Evolutionary conservation across 1,140 invertebrate genomes (phyloP).

Genomic region (Grapholita molesta): DNA sequence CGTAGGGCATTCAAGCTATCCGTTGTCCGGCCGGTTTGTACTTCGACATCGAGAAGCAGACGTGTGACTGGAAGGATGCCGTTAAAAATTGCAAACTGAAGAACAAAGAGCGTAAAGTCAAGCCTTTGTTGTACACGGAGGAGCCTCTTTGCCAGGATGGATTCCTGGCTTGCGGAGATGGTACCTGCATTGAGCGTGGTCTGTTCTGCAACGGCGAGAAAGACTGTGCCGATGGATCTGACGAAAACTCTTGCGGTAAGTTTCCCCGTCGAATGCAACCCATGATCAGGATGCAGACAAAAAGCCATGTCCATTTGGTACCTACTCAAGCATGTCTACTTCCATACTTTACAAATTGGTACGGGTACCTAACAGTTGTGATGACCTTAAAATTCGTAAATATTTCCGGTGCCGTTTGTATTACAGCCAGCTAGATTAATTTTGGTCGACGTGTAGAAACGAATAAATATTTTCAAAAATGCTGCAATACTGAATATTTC

Average conservation of each 20-base stretch:
- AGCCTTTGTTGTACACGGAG: constrained; percentile 93
- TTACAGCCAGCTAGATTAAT: neutral
- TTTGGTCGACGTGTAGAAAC: neutral
- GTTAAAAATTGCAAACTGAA: constrained; percentile 96
- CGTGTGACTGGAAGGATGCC: constrained; percentile 96
- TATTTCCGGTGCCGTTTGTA: neutral
- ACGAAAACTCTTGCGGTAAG: constrained; percentile 95
- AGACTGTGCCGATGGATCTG: constrained; percentile 93
- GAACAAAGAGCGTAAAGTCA: constrained; percentile 93
- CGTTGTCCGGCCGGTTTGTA: constrained; percentile 95
- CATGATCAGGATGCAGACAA: neutral
- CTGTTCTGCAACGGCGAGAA: constrained; percentile 97
- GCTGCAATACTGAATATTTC: too few relatives aligned
- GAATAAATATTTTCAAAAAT: neutral
- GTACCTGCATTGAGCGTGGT: constrained; percentile 91
- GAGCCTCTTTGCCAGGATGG: constrained; percentile 94
- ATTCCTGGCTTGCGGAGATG: constrained; percentile 91
- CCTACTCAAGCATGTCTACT: neutral
- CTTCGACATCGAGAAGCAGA: constrained; percentile 97
- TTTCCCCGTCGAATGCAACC: constrained; percentile 34
- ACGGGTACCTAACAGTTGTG: neutral
- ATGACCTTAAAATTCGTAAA: neutral
- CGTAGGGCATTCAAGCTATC: constrained; percentile 92
- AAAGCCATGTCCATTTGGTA: neutral
- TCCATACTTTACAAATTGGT: constrained; percentile 2